Base-by-base conservation (phyloP, 2,797 vertebrate species). In the Alosa sapidissima region DNA sequence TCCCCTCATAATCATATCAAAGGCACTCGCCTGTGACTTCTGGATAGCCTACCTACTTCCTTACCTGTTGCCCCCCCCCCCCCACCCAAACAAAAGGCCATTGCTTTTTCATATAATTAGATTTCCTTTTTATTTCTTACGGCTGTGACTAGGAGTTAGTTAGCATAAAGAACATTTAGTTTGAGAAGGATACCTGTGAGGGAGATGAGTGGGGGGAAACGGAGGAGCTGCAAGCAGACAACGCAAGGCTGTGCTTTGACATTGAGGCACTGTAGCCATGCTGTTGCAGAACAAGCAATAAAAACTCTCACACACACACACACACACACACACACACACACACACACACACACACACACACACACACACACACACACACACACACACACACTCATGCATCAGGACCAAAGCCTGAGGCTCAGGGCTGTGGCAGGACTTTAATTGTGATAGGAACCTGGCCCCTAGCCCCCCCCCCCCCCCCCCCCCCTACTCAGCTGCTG, bases 1-100 rank as follows among this genome's bases (percentile, higher is more conserved):
- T 89, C 91, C 91, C 82, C 45, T 33, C 0, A 51, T 90, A 91
- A 93, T 91, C 48, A 86, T 93, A 93, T 94, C 92, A 94, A 94
- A 95, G 90, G 72, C n/a, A 86, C 8, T 84, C 58, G 11, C 65
- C 52, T 48, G 21, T 83, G 86, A 82, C 86, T 82, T 51, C 55
- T 82, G 49, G 68, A 65, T 82, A 82, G 58, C 60, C 65, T 36
- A 72, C 65, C 11, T 62, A 9, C 58, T 81, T 62, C 45, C 58
- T 62, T 81, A 84, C 81, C 68, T 86, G 72, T 82, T 47, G 52
- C n/a, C 65, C 33, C 10, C 65, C 62, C n/a, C n/a, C n/a, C 28
- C 28, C 28, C 28, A 28, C 28, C 28, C 0, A 28, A 28, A 28
- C 28, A 28, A 28, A 28, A 28, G 28, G 28, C 28, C 28, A 28